Evolutionary conservation across 2,113 vertebrate species (phyloP).

Genomic region (Recurvirostra avosetta): DNA sequence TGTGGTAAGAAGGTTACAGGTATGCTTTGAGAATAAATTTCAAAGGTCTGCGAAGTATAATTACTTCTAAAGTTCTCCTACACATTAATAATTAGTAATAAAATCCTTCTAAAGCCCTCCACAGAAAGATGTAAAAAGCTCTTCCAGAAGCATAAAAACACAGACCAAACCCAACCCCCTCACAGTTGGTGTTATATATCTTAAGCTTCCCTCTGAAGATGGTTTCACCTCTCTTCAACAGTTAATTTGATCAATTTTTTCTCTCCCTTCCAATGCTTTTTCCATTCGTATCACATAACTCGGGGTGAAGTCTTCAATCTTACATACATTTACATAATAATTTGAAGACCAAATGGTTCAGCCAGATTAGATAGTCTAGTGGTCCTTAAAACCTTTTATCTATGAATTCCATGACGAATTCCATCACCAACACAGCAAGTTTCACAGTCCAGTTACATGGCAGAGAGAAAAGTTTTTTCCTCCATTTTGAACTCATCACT

Average conservation of each 20-base stretch:
- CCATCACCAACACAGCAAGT: neutral
- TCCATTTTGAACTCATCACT: neutral
- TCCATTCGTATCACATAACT: neutral
- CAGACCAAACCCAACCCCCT: neutral
- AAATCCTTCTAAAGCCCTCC: conserved; percentile 37
- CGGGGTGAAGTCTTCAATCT: neutral
- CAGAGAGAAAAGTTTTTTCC: neutral
- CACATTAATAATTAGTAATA: conserved; percentile 59
- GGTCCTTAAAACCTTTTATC: conserved; percentile 12
- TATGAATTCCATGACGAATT: neutral
- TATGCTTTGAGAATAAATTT: conserved; percentile 54
- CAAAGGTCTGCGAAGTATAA: conserved; percentile 55
- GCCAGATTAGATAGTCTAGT: neutral
- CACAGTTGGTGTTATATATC: neutral
- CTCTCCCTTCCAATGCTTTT: neutral
- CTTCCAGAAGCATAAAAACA: conserved; percentile 9
- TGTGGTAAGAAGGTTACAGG: conserved; percentile 50
- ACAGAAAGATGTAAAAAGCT: neutral
- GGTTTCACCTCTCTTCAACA: neutral
- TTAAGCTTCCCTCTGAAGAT: neutral
- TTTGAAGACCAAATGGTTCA: conserved; percentile 27
- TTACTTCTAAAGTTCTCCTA: conserved; percentile 43
- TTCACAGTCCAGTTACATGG: neutral
- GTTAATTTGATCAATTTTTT: neutral
- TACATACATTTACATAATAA: conserved; percentile 29